Conservation (phyloP, 2,888 invertebrate genomes). For the Phalera bucephala region DNA sequence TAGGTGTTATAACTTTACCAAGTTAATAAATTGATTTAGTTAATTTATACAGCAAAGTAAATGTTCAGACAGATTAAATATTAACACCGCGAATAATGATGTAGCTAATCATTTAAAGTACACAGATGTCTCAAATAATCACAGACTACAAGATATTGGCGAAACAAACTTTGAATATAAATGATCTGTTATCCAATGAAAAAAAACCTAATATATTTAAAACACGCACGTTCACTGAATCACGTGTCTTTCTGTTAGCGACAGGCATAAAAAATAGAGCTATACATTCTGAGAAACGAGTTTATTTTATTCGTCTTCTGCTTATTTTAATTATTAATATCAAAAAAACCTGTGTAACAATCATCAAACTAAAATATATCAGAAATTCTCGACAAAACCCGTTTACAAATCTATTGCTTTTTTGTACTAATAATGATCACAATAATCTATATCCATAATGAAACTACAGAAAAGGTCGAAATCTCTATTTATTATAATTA, state of each 20-base stretch:
- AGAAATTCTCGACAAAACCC: no score
- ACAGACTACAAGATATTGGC: slow-evolving; percentile 6
- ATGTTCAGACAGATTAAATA: no score
- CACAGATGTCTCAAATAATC: not conserved
- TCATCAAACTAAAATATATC: no score
- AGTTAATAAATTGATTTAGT: no score
- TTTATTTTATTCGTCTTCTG: not conserved
- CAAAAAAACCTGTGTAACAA: no score
- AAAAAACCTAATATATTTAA: slow-evolving; percentile 13
- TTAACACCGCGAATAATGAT: no score
- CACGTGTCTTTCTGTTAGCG: slow-evolving; percentile 32
- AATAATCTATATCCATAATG: not conserved
- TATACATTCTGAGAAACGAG: not conserved
- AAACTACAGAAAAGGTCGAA: no score
- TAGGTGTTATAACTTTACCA: no score
- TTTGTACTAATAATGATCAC: no score
- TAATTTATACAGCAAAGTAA: no score
- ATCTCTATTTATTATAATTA: no score
- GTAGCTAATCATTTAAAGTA: not conserved
- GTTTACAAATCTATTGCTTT: no score
- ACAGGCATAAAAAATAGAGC: slow-evolving; percentile 24
- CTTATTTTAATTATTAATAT: not conserved
- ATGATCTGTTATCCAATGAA: slow-evolving; percentile 16
- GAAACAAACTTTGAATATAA: slow-evolving; percentile 16
- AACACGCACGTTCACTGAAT: slow-evolving; percentile 16